Evolutionary conservation across 1,140 invertebrate genomes (phyloP).

Genomic region (Drosophila saltans): DNA sequence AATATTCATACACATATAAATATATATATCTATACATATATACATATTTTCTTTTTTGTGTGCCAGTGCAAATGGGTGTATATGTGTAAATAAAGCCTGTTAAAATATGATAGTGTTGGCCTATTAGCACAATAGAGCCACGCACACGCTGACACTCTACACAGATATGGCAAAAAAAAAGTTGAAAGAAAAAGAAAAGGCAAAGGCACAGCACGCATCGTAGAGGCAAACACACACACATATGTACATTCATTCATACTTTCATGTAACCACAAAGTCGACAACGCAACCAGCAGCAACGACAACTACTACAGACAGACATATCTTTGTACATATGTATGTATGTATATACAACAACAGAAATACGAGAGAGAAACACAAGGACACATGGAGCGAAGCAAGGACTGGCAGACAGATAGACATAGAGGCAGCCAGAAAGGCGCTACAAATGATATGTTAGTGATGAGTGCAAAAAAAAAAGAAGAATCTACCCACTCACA

Average conservation of each 20-base stretch:
- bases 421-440: conserved; percentile 18
- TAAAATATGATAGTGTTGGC: conserved; percentile 78
- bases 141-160: conserved; percentile 43
- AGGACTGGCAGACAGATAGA: conserved; percentile 32
- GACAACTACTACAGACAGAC: conserved; percentile 53
- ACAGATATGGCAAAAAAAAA: conserved; percentile 48
- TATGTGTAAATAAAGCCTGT: conserved; percentile 75
- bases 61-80: conserved; percentile 14
- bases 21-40: background rate
- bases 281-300: conserved; percentile 66
- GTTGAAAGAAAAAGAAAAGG: conserved; percentile 42
- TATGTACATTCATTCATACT: conserved; percentile 39
- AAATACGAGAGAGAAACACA: conserved; percentile 24
- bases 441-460: conserved; percentile 70
- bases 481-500: no score
- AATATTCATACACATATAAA: background rate
- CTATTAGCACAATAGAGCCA: conserved; percentile 76
- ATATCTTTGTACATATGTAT: background rate
- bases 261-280: conserved; percentile 68
- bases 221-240: conserved; percentile 34
- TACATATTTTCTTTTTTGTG: conserved; percentile 24
- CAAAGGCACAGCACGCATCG: conserved; percentile 4
- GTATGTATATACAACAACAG: conserved; percentile 2
- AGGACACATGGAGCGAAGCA: background rate
- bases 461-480: conserved; percentile 44